Percentiles rank a stretch among this genome's conserved stretches.
These are phyloP conservation scores for Sminthurides aquaticus DNA, from an alignment of 2,888 invertebrate genomes.

Conservation along the genomic window DNA sequence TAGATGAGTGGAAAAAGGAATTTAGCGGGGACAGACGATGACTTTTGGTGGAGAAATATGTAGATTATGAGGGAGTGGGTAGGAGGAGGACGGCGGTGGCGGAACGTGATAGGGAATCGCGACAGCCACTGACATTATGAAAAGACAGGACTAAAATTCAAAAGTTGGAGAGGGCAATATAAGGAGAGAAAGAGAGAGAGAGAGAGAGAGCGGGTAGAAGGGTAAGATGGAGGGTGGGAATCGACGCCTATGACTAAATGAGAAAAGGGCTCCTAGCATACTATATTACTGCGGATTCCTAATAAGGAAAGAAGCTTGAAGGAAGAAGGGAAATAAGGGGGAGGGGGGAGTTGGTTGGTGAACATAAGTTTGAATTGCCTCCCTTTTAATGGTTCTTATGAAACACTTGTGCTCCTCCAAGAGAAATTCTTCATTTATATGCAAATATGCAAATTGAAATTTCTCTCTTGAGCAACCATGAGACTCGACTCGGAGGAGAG, in stretches of 20 bases:
- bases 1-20: not conserved
- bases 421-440: constrained; percentile 27
- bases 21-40: not conserved
- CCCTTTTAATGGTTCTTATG: constrained; percentile 24
- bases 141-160: too few species aligned
- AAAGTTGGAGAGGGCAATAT: not conserved
- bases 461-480: constrained; percentile 23
- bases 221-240: too few species aligned
- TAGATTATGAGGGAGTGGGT: too few species aligned
- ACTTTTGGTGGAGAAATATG: too few species aligned
- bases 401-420: constrained; percentile 21
- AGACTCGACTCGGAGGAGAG: constrained; percentile 5
- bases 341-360: too few species aligned
- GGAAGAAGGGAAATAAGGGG: too few species aligned
- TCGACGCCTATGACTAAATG: too few species aligned
- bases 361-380: not conserved
- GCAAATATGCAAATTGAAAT: constrained; percentile 28
- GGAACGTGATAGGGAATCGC: not conserved
- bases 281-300: too few species aligned
- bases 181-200: constrained; percentile 10
- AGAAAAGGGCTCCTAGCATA: too few species aligned
- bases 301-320: too few species aligned
- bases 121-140: not conserved
- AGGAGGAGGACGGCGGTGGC: too few species aligned
- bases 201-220: not conserved